Conservation (phyloP, 2,888 invertebrate species). For the Lasius platythorax region DNA sequence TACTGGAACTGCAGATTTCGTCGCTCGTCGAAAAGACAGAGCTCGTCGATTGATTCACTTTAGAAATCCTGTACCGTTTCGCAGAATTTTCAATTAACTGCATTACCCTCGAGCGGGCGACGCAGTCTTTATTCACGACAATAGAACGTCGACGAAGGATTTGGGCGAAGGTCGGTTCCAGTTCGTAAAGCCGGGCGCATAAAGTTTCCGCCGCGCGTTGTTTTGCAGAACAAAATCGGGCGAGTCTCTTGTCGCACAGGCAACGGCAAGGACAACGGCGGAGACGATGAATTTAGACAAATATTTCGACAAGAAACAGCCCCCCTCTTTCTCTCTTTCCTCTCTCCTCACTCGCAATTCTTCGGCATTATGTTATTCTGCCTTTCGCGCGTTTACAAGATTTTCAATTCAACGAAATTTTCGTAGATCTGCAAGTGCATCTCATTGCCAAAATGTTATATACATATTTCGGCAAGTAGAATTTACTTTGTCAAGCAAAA, state of each 20-base stretch:
- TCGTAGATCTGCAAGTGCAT: neutral
- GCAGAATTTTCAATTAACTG: conserved; percentile 55
- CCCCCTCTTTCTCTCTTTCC: conserved; percentile 2
- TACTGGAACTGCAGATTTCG: neutral
- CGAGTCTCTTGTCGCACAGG: conserved; percentile 28
- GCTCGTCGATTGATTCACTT: conserved; percentile 35
- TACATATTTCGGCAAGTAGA: conserved; percentile 10
- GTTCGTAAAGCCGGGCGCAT: conserved; percentile 53
- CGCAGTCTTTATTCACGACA: conserved; percentile 44
- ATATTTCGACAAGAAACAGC: conserved; percentile 41
- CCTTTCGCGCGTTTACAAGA: conserved; percentile 16
- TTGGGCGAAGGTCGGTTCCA: conserved; percentile 58
- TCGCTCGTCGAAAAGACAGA: neutral
- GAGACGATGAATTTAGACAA: conserved; percentile 23
- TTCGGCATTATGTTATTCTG: neutral
- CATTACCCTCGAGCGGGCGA: conserved; percentile 39
- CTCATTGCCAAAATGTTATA: neutral
- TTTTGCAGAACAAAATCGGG: conserved; percentile 58
- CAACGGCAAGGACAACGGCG: conserved; percentile 50
- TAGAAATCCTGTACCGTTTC: conserved; percentile 14
- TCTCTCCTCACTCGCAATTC: neutral
- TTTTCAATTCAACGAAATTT: conserved; percentile 10
- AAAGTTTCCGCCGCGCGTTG: conserved; percentile 52
- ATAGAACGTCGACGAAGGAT: conserved; percentile 42
- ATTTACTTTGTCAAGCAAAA: neutral